Evolutionary conservation across 2,888 invertebrate genomes (phyloP), one percentile per base, ranked within the genome.

Genomic region (Drosophila paramelanica): DNA sequence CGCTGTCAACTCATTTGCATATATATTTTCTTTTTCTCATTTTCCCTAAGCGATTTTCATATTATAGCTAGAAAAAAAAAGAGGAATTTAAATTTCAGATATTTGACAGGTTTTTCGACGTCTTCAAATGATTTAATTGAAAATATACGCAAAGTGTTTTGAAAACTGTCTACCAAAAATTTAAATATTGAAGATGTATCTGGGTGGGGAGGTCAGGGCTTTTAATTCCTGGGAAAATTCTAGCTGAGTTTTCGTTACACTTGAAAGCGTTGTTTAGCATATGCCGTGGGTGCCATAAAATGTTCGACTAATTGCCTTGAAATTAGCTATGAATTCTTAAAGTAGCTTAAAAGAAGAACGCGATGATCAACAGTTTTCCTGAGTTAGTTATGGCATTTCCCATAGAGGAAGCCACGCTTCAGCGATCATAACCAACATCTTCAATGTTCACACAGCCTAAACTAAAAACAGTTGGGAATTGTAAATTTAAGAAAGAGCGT

Each of bases 91-190:
- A 72, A 66, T 67, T 81, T 70, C 62, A 57, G 20, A 61, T 68
- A 56, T 79, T 73, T 81, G 88, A 88, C 88, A 88, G 85, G 85
- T 84, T 76, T 60, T 70, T 59, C 50, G 62, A 59, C 61, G 72
- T 75, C 58, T 67, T 65, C 74, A 52, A 72, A 81, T 70, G 81
- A 86, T 81, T 81, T 81, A 81, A 81, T 86, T 82, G 83, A 81
- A 81, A 83, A 86, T 67, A 86, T 67, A 80, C 75, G 78, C 66
- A 53, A 81, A 84, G 72, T 81, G 69, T 65, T 77, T 59, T n/a
- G 45, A 62, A 65, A 79, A 78, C 47, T 69, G 65, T 66, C 61
- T 55, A 46, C 23, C 23, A 73, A 10, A 59, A 67, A 81, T 81
- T 81, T 73, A 14, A 71, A 82, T 66, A 70, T 62, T 59, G 41